Base-by-base conservation (phyloP, 2,888 invertebrate genomes). In the Lepidocyrtinus sp. region DNA sequence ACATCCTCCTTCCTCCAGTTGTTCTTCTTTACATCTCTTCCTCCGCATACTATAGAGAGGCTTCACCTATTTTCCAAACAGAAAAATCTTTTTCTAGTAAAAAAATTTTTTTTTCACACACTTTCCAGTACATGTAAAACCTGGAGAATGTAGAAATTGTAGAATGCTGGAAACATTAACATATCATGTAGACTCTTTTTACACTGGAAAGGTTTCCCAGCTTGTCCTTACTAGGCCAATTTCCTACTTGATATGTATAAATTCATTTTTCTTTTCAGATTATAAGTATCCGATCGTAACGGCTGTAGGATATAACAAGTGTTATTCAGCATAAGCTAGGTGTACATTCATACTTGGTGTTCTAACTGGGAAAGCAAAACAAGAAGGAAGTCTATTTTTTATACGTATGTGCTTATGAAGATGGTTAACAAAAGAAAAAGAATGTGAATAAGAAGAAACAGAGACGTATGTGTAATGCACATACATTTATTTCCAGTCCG, bases 331-430 rank as follows among this genome's bases (percentile, higher is more conserved):
- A 5, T 36, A n/a, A n/a, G 5, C 36, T 36, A 36, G n/a, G 45
- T 73, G 72, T 70, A 50, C 63, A 27, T 68, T 27, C 22, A 21
- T 68, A n/a, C n/a, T n/a, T n/a, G n/a, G 19, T 68, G 15, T 46
- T 19, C 67, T 19, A 62, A 62, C 46, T 24, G 24, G 63, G 45
- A 65, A 27, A 65, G 27, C 26, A 17, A 36, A 27, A 27, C 21
- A 65, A 65, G 65, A 21, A 27, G 65, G 65, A 65, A 65, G 26
- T 36, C 27, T 27, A 27, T 65, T 63, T 63, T 22, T 24, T 63
- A 61, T 63, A 21, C 65, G 36, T 25, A 27, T 19, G 12, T 27
- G 25, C 27, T 27, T 27, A 27, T 25, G 21, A 65, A 27, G 36
- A 36, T 65, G 27, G 65, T 65, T 27, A 15, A 36, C 36, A 27